Evolutionary conservation across 2,888 invertebrate genomes (phyloP).

Genomic region (Slavum lentiscoides): DNA sequence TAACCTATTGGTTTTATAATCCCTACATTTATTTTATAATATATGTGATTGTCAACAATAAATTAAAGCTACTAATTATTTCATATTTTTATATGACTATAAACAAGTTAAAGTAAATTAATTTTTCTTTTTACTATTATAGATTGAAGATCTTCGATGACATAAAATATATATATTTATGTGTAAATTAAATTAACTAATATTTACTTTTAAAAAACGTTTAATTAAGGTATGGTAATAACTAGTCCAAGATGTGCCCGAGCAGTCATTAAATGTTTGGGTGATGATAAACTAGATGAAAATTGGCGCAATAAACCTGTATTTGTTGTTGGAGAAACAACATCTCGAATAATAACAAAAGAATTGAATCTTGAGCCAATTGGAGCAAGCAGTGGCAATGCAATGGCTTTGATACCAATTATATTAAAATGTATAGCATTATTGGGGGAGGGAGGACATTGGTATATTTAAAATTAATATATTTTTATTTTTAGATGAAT

Average conservation of each 20-base stretch:
- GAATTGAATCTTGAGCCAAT: constrained; percentile 54
- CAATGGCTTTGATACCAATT: constrained; percentile 55
- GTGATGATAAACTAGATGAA: constrained; percentile 42
- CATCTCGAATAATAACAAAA: constrained; percentile 54
- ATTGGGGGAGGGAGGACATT: not conserved
- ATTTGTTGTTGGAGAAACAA: constrained; percentile 57
- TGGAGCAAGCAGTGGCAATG: constrained; percentile 56
- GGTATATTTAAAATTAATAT: not conserved
- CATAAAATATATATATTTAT: no score
- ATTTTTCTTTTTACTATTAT: no score
- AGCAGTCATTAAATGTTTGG: constrained; percentile 55
- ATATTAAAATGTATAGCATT: constrained; percentile 55
- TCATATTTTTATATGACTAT: no score
- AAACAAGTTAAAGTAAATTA: no score
- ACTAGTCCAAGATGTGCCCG: constrained; percentile 57
- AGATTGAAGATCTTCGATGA: no score
- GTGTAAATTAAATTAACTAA: not conserved
- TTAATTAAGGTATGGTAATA: constrained; percentile 56
- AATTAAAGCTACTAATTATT: no score
- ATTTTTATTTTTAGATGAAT: constrained; percentile 54
- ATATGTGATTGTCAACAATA: no score
- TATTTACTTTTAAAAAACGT: not conserved
- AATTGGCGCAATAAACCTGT: constrained; percentile 55
- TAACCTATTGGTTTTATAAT: no score
- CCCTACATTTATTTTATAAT: no score